Base-by-base conservation (phyloP, 2,888 invertebrate genomes). In the Glyphotaelius pellucidus region DNA sequence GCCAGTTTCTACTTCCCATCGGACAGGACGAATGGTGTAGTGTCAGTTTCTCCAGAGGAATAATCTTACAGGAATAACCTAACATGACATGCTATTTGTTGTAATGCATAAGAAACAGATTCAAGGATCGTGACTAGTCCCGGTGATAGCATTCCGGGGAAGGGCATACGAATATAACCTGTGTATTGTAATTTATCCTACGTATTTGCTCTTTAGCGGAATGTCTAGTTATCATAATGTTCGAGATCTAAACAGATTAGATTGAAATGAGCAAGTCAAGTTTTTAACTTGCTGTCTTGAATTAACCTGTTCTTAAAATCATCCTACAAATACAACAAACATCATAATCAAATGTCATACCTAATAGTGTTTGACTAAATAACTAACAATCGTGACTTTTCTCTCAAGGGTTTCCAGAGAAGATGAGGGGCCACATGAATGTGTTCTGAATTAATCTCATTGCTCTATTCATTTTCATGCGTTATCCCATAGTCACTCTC, bases 51-150 rank as follows among this genome's bases (percentile, higher is more conserved):
- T 15, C 67, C 25, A 19, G 83, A 35, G 31, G 25, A 32, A 35
- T 83, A 83, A 83, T 83, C 83, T 83, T 25, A 35, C 83, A 11
- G 83, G 81, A 38, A 83, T 83, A 83, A 83, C 38, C 35, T 67
- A 67, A 67, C 67, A 67, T n/a, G 67, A n/a, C 67, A 67, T 67
- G 67, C 25, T 67, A 67, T 67, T 67, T 67, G 67, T 67, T 67
- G 67, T 67, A 67, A 67, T 67, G 67, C 67, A 67, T 25, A n/a
- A 67, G 67, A 67, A n/a, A n/a, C 67, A 67, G 67, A 67, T 67
- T n/a, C 25, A 67, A 67, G 67, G 25, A 67, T 67, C 67, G 67
- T 67, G 67, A 67, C 67, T 9, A 25, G 25, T 9, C 67, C 25
- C 25, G 67, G n/a, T 67, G 67, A n/a, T 67, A 67, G 7, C 67